Evolutionary conservation across 35 echinoderm and acorn worm genomes (phyloP), one percentile per base, ranked within the genome.

Genomic region (Apostichopus parvimensis): DNA sequence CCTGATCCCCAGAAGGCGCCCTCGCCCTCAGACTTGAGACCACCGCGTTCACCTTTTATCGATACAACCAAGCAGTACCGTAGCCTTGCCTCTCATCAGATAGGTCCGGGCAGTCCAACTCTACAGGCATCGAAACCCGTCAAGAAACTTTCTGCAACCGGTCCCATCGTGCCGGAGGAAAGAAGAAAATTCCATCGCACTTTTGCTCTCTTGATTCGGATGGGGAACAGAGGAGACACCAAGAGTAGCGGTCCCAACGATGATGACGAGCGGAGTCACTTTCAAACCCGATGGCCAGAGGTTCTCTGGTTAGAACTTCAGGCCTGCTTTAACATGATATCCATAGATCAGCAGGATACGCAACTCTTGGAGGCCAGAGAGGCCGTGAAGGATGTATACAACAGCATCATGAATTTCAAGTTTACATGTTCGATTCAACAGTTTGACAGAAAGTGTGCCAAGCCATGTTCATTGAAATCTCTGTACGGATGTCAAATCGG

Each of bases 271-370:
- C 90, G 80, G 45, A 55, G 66, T 59, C 96, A 93, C 13, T 94
- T 93, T 75, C 95, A 94, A 60, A 93, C 93, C 24, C 73, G 92
- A 56, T 94, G 93, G 93, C 86, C 92, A 15, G 93, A 96, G 61
- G 56, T 99, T 9, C 57, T 99, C 53, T 99, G 97, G 97, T 89
- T 99, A 12, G 97, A 92, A 73, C 86, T 99, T 57, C 91, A 94
- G 28, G 97, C 97, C 6, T 99, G 83, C 77, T 78, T 92, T 59
- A 95, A 93, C 57, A 78, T 87, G 66, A 53, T 94, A 6, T 79
- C 84, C 8, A 96, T 99, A 87, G 90, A 92, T 28, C 73, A 94
- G 55, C 93, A 96, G 76, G 97, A 99, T 65, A 4, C 26, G 4
- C 23, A 79, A 23, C 80, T 99, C 13, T 23, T 93, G 1, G 91